These are phyloP conservation scores for Todiramphus chloris DNA, from an alignment of 2,113 vertebrate genomes.

Conservation along the genomic window DNA sequence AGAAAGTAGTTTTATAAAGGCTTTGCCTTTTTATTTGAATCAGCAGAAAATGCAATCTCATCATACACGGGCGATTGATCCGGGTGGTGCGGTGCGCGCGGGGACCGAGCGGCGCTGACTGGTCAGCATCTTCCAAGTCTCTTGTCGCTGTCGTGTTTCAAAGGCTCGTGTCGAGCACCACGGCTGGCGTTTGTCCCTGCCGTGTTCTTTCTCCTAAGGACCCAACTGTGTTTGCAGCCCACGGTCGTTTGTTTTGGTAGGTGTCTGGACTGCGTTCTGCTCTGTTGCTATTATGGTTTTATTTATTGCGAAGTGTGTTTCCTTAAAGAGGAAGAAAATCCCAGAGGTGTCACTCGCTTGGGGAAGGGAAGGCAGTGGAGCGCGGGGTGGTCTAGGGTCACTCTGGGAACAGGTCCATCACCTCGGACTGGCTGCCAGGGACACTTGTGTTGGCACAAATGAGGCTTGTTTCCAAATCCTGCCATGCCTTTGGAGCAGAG, in stretches of 20 bases:
- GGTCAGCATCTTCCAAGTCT: background rate
- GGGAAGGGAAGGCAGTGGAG: background rate
- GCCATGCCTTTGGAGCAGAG: background rate
- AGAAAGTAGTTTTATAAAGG: rapidly evolving
- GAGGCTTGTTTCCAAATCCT: background rate
- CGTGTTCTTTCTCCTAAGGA: background rate
- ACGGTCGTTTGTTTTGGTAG: background rate
- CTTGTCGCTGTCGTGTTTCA: background rate
- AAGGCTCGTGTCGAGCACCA: background rate
- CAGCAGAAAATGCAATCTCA: rapidly evolving
- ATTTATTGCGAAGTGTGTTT: background rate
- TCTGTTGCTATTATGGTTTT: background rate
- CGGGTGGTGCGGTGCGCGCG: rapidly evolving
- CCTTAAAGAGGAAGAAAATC: slow-evolving; percentile 8
- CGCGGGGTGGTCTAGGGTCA: background rate
- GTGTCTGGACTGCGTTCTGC: slow-evolving; percentile 8
- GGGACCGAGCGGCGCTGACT: rapidly evolving
- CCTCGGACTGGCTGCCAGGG: background rate
- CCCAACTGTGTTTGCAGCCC: rapidly evolving
- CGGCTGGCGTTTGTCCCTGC: background rate
- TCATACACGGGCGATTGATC: rapidly evolving
- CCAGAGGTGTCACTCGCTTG: background rate
- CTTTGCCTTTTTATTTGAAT: rapidly evolving
- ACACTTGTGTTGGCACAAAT: background rate
- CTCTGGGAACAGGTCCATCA: background rate